These are phyloP conservation scores for Sebastes cheni DNA, from an alignment of 2,797 vertebrate genomes.

Conservation along the genomic window DNA sequence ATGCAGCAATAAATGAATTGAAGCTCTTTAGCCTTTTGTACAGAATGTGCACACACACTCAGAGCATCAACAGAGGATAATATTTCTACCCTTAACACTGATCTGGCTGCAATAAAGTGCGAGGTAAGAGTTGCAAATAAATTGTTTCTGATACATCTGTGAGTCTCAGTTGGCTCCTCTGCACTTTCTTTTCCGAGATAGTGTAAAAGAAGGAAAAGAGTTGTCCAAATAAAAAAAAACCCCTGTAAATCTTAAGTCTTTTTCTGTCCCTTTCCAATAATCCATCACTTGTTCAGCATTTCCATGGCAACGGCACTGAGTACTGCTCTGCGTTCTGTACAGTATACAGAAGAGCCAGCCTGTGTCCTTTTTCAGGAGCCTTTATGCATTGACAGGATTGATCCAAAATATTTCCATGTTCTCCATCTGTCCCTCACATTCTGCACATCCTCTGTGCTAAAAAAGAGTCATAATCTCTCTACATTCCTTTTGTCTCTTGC, in stretches of 20 bases:
- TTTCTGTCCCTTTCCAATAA: constrained; percentile 47
- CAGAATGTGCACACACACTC: background rate
- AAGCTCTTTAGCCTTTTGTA: constrained; percentile 23
- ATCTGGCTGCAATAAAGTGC: background rate
- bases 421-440: background rate
- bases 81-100: background rate
- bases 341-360: constrained; percentile 26
- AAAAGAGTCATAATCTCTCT: constrained; percentile 10
- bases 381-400: constrained; percentile 22
- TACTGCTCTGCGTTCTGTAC: constrained; percentile 36
- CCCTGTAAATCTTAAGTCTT: constrained; percentile 30
- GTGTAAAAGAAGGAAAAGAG: background rate
- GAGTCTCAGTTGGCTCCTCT: background rate
- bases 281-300: constrained; percentile 61
- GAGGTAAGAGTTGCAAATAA: background rate
- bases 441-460: background rate
- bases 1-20: constrained; percentile 1
- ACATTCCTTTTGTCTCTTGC: background rate
- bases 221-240: background rate
- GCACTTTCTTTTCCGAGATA: background rate
- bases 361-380: constrained; percentile 27
- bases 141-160: background rate
- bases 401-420: constrained; percentile 16
- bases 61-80: background rate
- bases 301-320: constrained; percentile 65